Percentiles rank a stretch among this genome's conserved stretches.
Conservation (phyloP, 1,140 invertebrate genomes). For the Dendrolimus kikuchii region DNA sequence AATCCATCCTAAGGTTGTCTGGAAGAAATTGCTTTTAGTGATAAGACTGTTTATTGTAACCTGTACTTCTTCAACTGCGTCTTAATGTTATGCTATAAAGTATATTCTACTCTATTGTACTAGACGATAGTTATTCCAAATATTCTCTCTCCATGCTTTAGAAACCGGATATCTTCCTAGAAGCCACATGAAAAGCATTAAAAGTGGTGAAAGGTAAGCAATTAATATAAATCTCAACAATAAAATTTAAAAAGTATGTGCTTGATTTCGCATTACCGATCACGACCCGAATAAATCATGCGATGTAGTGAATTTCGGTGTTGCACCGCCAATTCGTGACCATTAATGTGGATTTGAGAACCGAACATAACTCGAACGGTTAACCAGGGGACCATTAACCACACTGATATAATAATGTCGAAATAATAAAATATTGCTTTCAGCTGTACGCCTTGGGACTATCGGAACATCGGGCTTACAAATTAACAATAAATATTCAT, state of each 20-base stretch:
- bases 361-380: slow-evolving; percentile 17
- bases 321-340: slow-evolving; percentile 24
- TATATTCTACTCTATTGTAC: no score
- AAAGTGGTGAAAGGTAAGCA: no score
- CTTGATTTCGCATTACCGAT: slow-evolving; percentile 12
- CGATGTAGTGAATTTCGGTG: slow-evolving; percentile 16
- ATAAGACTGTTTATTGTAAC: no score
- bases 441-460: slow-evolving; percentile 37
- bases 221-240: no score
- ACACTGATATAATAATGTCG: slow-evolving; percentile 37
- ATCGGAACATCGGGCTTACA: slow-evolving; percentile 42
- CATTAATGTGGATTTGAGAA: slow-evolving; percentile 23
- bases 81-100: no score
- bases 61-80: no score
- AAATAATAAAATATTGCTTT: slow-evolving; percentile 43
- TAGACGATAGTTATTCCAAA: no score
- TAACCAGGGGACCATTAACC: slow-evolving; percentile 23
- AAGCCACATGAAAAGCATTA: no score
- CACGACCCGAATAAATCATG: slow-evolving; percentile 20
- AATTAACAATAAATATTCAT: slow-evolving; percentile 64
- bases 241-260: slow-evolving; percentile 9
- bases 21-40: no score
- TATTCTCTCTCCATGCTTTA: no score
- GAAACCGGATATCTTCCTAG: no score
- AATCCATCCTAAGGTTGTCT: no score